phyloP scores from a whole-genome alignment of 2,888 invertebrate genomes.

The Hydrotaea cyrtoneurina region DNA sequence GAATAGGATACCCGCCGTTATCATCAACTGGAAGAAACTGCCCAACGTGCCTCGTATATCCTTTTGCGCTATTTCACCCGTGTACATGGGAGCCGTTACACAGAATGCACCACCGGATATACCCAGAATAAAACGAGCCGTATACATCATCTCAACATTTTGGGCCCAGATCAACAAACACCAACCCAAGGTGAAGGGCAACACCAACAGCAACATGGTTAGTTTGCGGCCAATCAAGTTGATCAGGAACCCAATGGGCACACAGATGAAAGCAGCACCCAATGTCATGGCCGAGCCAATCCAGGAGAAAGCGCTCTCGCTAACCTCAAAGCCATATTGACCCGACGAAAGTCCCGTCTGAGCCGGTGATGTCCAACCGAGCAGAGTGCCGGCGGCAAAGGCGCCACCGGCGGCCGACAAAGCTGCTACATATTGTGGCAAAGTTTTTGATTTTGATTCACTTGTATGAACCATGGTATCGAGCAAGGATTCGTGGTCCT shows the following conservation, averaged over 20 bases:
- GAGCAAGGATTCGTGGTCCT: slow-evolving; percentile 78
- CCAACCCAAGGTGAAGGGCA: slow-evolving; percentile 90
- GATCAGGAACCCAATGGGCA: slow-evolving; percentile 87
- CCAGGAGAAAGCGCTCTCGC: slow-evolving; percentile 84
- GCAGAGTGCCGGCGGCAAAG: slow-evolving; percentile 87
- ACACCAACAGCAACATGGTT: slow-evolving; percentile 81
- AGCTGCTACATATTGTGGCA: slow-evolving; percentile 80
- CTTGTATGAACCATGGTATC: slow-evolving; percentile 76
- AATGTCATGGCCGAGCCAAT: slow-evolving; percentile 86
- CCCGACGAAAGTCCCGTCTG: slow-evolving; percentile 68
- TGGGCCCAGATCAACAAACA: slow-evolving; percentile 87
- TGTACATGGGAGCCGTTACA: slow-evolving; percentile 91
- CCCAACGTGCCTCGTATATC: slow-evolving; percentile 92
- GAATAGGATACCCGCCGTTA: slow-evolving; percentile 91
- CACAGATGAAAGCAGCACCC: slow-evolving; percentile 88
- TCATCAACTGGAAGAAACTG: slow-evolving; percentile 92
- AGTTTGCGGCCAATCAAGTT: slow-evolving; percentile 88
- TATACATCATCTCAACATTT: slow-evolving; percentile 81
- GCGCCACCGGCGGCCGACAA: slow-evolving; percentile 88
- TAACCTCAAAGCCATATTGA: slow-evolving; percentile 81
- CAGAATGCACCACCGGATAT: slow-evolving; percentile 87
- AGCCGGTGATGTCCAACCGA: slow-evolving; percentile 91
- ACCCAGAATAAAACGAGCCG: slow-evolving; percentile 79
- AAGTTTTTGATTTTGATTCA: slow-evolving; percentile 71
- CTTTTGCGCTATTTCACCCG: slow-evolving; percentile 92